Evolutionary conservation across 2,888 invertebrate genomes (phyloP).

Genomic region (Drosophila koepferae): DNA sequence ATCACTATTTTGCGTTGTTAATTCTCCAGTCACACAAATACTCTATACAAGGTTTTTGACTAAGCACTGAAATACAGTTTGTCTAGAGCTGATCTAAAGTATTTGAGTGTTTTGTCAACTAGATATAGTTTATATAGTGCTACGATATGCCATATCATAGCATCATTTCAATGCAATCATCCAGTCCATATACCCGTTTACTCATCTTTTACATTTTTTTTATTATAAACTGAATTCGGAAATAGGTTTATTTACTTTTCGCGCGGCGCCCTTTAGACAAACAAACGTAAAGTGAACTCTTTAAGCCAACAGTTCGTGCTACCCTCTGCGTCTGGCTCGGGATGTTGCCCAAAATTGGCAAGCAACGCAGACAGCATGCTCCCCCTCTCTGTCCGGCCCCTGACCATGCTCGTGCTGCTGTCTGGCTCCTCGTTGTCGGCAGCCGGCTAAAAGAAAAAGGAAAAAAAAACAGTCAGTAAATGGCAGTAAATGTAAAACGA

Average conservation of each 20-base stretch:
- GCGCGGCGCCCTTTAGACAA: not conserved
- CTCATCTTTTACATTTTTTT: not conserved
- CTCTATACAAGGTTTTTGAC: not conserved
- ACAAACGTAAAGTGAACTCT: slow-evolving; percentile 17
- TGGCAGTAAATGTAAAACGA: slow-evolving; percentile 66
- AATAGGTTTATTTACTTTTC: slow-evolving; percentile 2
- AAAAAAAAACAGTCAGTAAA: slow-evolving; percentile 53
- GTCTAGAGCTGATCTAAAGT: not conserved
- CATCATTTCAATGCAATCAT: not conserved
- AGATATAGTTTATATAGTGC: not conserved
- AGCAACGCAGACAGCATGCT: slow-evolving; percentile 51
- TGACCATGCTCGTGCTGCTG: not conserved
- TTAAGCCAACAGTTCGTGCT: slow-evolving; percentile 1
- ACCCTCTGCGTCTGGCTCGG: not conserved
- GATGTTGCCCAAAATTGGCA: slow-evolving; percentile 40
- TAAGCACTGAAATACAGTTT: not conserved
- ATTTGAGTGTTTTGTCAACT: not conserved
- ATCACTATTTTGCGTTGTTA: not conserved
- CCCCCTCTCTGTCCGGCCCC: not conserved
- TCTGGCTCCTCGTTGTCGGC: slow-evolving; percentile 55
- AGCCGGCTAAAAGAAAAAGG: slow-evolving; percentile 20
- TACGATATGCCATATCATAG: not conserved
- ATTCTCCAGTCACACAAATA: not conserved
- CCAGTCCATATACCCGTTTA: not conserved
- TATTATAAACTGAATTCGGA: not conserved